Evolutionary conservation across 2,797 vertebrate species (phyloP), one percentile per base, ranked within the genome.

Genomic region (Dendrocincla fuliginosa): DNA sequence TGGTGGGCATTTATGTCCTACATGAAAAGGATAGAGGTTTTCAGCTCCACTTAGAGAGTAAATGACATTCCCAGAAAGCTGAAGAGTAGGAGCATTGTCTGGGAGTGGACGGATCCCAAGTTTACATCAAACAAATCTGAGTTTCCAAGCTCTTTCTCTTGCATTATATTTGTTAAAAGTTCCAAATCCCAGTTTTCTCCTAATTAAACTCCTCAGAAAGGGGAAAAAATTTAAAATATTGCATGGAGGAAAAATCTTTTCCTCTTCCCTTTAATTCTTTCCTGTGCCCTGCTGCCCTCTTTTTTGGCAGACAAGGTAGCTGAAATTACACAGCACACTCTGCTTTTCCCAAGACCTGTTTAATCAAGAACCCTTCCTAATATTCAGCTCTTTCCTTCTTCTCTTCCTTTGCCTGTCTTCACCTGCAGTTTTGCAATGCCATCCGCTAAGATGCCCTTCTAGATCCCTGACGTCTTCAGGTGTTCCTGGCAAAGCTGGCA

Each of bases 401-500:
- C 94, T 97, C 89, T 96, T 60, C 91, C 82, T 3, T 92, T 94
- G 84, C 94, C 89, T 97, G 89, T 97, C 90, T 97, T 96, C 87
- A 35, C 87, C 95, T 97, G 52, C 97, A 98, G 98, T 97, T 97
- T 97, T 97, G 91, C 98, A 97, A 78, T 97, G 94, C 97, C 98
- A 97, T 95, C 97, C 94, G 59, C 97, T 98, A 90, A 92, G 97
- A 85, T 84, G 90, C 79, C 95, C 97, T 93, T 98, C 98, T 93
- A 98, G 94, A 96, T 97, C 98, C 77, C 98, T 98, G 96, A 98
- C 96, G 96, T 99, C 99, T 85, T 96, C 98, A 25, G 98, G 98
- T 91, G 97, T 98, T 73, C 93, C 97, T 83, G 98, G 98, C 67
- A 98, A 98, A 90, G 98, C 98, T 57, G 91, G 97, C 68, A 98